phyloP scores from a whole-genome alignment of 2,113 vertebrate genomes.

The Gulo gulo region DNA sequence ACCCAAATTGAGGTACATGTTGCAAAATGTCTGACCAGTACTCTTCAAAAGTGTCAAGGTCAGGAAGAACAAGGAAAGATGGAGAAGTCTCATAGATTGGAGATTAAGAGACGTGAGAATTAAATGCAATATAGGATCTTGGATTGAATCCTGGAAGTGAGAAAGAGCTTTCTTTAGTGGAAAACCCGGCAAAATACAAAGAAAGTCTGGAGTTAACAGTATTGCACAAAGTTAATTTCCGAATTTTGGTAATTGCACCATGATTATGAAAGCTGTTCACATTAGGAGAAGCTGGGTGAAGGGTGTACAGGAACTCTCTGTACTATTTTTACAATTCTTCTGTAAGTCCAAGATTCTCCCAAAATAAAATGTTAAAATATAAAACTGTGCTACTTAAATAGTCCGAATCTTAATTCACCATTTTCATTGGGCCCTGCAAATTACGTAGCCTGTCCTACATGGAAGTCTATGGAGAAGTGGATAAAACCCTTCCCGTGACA shows the following conservation, averaged over 20 bases:
- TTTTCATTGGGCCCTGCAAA: background rate
- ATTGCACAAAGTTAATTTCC: background rate
- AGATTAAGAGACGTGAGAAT: background rate
- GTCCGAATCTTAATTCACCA: background rate
- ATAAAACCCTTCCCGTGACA: background rate
- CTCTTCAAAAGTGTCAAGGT: background rate
- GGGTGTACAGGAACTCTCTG: background rate
- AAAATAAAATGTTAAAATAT: slow-evolving; percentile 25
- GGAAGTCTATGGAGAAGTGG: background rate
- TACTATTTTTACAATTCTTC: background rate
- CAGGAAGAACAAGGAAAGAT: background rate
- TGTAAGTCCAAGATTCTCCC: background rate
- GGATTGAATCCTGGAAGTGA: background rate
- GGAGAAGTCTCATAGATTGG: background rate
- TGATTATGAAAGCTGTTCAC: background rate
- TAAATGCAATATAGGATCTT: background rate
- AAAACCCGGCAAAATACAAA: background rate
- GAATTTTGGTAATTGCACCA: background rate
- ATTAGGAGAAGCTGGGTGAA: background rate
- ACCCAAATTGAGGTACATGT: background rate
- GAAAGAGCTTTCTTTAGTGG: background rate
- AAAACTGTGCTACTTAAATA: background rate
- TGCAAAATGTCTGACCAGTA: slow-evolving; percentile 11
- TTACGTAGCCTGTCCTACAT: background rate
- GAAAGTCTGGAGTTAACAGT: background rate